Evolutionary conservation across 2,888 invertebrate species (phyloP).

Genomic region (Anticlea derivata): DNA sequence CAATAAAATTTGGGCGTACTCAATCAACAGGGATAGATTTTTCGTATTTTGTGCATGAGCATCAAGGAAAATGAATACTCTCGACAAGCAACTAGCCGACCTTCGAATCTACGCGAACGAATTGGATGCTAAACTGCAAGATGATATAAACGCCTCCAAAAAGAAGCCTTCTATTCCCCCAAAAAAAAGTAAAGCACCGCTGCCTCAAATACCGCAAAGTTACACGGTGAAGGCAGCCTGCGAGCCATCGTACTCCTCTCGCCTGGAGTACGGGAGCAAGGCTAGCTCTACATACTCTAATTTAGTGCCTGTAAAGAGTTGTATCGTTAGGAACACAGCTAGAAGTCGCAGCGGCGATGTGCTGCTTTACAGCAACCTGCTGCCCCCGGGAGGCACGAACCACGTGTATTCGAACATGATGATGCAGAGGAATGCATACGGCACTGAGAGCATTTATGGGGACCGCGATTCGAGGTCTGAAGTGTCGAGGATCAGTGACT

Average conservation of each 20-base stretch:
- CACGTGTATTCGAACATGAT: conserved; percentile 78
- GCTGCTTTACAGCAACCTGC: conserved; percentile 72
- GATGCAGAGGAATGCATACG: conserved; percentile 72
- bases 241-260: conserved; percentile 90
- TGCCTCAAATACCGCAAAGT: conserved; percentile 89
- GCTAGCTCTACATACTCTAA: conserved; percentile 79
- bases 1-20: conserved; percentile 17
- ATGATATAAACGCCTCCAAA: conserved; percentile 76
- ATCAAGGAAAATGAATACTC: conserved; percentile 63
- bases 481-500: conserved; percentile 75
- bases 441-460: conserved; percentile 78
- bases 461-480: conserved; percentile 71
- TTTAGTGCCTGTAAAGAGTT: conserved; percentile 79
- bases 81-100: conserved; percentile 76
- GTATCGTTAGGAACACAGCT: conserved; percentile 73
- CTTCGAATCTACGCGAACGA: conserved; percentile 78
- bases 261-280: conserved; percentile 82
- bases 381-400: conserved; percentile 78
- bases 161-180: conserved; percentile 78
- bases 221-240: conserved; percentile 88
- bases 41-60: neutral
- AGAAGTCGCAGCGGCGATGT: conserved; percentile 73
- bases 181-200: conserved; percentile 74
- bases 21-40: neutral
- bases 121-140: conserved; percentile 76